phyloP scores from a whole-genome alignment of 2,113 vertebrate species.

The Gasterosteus nipponicus region DNA sequence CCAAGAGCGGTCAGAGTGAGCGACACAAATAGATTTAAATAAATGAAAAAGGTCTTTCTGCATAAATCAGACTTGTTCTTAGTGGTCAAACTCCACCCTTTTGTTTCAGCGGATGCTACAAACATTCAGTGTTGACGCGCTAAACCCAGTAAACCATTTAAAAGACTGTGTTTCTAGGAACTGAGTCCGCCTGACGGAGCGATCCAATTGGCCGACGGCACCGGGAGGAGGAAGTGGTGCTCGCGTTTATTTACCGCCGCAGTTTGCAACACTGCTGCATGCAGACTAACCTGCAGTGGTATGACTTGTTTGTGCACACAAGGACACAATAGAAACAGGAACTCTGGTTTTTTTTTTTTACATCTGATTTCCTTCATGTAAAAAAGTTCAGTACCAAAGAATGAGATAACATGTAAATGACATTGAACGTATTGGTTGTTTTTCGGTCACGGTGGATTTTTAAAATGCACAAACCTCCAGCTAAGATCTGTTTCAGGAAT shows the following conservation, averaged over 20 bases:
- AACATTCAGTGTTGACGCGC: neutral
- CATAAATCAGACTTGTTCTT: neutral
- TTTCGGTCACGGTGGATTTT: neutral
- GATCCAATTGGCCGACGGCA: conserved; percentile 8
- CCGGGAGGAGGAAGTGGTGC: conserved; percentile 68
- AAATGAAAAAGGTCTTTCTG: neutral
- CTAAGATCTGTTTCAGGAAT: too few relatives aligned
- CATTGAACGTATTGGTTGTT: neutral
- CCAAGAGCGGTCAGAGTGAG: neutral
- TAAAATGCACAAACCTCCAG: neutral
- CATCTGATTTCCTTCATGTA: conserved; percentile 34
- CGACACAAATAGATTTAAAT: neutral
- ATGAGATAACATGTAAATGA: conserved; percentile 3
- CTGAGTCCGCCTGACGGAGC: neutral
- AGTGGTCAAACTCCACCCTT: neutral
- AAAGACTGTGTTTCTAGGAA: conserved; percentile 63
- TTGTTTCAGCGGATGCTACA: neutral
- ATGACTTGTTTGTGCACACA: neutral
- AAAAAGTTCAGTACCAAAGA: neutral
- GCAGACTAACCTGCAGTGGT: conserved; percentile 39
- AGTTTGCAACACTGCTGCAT: conserved; percentile 51
- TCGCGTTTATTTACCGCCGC: conserved; percentile 29
- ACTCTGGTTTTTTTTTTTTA: neutral
- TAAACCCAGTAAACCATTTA: conserved; percentile 46
- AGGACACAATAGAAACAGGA: conserved; percentile 14